These are phyloP conservation scores for Leptura quadrifasciata DNA, from an alignment of 2,888 invertebrate genomes.

Conservation along the genomic window DNA sequence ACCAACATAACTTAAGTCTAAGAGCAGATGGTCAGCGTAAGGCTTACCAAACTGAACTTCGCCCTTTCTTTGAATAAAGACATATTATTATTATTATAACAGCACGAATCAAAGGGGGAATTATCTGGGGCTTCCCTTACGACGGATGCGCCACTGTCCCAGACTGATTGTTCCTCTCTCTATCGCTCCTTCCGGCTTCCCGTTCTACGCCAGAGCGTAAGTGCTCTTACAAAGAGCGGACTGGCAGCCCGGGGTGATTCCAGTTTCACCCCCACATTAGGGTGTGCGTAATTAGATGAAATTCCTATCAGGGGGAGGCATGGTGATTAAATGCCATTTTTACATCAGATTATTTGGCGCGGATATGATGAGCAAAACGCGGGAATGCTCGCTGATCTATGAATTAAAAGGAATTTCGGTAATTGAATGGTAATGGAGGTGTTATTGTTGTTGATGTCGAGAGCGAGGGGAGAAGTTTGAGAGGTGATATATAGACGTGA, in stretches of 20 bases:
- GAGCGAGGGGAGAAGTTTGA: neutral
- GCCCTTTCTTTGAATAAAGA: too few species aligned
- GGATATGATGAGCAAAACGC: conserved; percentile 49
- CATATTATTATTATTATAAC: too few species aligned
- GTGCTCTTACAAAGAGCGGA: conserved; percentile 13
- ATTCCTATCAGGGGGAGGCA: conserved; percentile 66
- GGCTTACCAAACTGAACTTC: too few species aligned
- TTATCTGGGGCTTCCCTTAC: too few species aligned
- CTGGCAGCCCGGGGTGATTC: conserved; percentile 38
- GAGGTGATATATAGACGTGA: neutral
- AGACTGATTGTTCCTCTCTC: neutral
- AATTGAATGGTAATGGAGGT: conserved; percentile 20
- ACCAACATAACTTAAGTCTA: too few species aligned
- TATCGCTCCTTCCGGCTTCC: conserved; percentile 25
- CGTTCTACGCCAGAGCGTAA: conserved; percentile 1
- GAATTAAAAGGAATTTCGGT: conserved; percentile 30
- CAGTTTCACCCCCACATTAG: conserved; percentile 41
- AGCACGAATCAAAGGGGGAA: too few species aligned
- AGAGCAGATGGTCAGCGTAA: too few species aligned
- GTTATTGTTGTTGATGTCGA: conserved; percentile 20
- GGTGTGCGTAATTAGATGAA: conserved; percentile 69
- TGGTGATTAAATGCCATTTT: conserved; percentile 65
- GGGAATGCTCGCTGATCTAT: conserved; percentile 46
- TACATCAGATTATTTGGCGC: conserved; percentile 55
- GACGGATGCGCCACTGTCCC: neutral